phyloP scores from a whole-genome alignment of 1,140 invertebrate species.

The Megathymus violae region DNA sequence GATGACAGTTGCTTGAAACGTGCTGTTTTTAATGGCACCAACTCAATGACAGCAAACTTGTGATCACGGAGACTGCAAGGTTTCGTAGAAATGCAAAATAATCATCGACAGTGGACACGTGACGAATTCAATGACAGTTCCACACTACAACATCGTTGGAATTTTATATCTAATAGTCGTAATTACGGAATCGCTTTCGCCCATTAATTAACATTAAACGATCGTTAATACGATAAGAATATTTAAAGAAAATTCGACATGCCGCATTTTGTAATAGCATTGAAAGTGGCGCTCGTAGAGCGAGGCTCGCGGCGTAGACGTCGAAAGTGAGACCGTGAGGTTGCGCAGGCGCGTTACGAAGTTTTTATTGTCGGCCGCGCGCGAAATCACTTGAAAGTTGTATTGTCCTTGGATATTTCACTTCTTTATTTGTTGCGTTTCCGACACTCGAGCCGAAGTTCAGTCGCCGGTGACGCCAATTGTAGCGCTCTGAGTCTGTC shows the following conservation, averaged over 20 bases:
- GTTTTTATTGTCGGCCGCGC: conserved; percentile 82
- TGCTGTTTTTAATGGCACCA: conserved; percentile 67
- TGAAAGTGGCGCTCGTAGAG: conserved; percentile 70
- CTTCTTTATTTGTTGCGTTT: conserved; percentile 80
- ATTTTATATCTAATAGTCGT: conserved; percentile 17
- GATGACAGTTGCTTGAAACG: conserved; percentile 78
- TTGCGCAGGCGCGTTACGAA: conserved; percentile 80
- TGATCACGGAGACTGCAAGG: conserved; percentile 56
- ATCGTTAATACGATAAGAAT: conserved; percentile 50
- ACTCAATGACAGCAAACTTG: conserved; percentile 59
- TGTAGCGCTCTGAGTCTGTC: conserved; percentile 62
- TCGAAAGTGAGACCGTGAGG: conserved; percentile 81
- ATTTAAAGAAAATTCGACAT: conserved; percentile 75
- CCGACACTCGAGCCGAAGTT: conserved; percentile 76
- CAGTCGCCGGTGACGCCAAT: conserved; percentile 67
- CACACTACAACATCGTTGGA: conserved; percentile 33
- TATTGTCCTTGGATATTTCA: conserved; percentile 82
- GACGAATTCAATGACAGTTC: conserved; percentile 14
- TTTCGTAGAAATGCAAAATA: conserved; percentile 37
- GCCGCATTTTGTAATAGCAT: conserved; percentile 74
- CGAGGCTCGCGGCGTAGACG: conserved; percentile 63
- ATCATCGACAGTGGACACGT: conserved; percentile 11
- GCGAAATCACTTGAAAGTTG: conserved; percentile 83
- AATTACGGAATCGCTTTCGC: conserved; percentile 37
- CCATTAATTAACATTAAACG: conserved; percentile 44